A percentile compares a stretch with the other conserved stretches of the same genome.
Evolutionary conservation across 2,797 vertebrate genomes (phyloP).

Genomic region (Rhincodon typus): DNA sequence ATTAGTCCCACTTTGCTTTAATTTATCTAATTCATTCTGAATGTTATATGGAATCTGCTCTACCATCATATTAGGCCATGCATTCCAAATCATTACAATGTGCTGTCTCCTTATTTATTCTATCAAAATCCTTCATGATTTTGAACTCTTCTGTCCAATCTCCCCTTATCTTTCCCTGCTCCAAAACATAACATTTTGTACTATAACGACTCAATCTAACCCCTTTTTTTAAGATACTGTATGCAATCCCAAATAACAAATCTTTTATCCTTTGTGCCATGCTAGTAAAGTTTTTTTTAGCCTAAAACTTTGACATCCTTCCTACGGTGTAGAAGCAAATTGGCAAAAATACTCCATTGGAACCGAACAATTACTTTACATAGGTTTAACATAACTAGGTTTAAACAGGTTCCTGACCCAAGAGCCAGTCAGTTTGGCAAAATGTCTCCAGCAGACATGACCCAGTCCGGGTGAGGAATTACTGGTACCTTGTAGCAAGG

Average conservation of each 20-base stretch:
- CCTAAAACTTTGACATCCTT: background rate
- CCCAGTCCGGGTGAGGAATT: background rate
- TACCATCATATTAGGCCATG: background rate
- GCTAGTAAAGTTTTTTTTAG: background rate
- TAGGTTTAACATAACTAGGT: background rate
- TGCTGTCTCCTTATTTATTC: background rate
- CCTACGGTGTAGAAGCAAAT: background rate
- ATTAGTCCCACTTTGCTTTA: background rate
- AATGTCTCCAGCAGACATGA: background rate
- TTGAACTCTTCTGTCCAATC: background rate
- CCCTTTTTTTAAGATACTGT: no score
- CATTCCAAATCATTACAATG: background rate
- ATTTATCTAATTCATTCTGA: background rate
- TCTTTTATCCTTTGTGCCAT: background rate
- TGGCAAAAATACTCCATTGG: background rate
- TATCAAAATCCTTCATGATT: background rate
- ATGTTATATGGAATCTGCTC: background rate
- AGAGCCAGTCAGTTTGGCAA: background rate
- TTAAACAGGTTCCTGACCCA: background rate
- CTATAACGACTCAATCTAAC: background rate
- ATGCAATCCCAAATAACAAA: no score
- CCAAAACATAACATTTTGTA: background rate
- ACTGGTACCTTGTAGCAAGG: background rate
- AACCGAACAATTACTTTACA: background rate
- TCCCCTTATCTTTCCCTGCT: no score